Conservation (phyloP, 1,140 invertebrate species). For the Bombus terrestris region DNA sequence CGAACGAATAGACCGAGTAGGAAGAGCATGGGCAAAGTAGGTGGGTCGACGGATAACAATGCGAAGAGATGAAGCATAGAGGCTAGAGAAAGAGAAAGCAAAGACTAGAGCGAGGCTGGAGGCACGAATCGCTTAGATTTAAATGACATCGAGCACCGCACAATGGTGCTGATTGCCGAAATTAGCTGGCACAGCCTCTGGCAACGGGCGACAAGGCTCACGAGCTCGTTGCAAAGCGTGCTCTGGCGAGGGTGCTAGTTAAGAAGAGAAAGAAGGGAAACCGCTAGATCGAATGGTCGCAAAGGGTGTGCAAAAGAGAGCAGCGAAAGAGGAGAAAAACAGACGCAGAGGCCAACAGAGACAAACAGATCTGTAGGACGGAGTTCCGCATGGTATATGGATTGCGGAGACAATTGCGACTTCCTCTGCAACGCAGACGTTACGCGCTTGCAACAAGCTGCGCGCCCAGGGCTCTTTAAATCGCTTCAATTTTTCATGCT, state of each 20-base stretch:
- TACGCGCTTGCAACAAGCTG: not conserved
- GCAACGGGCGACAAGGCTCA: slow-evolving; percentile 22
- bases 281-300: slow-evolving; percentile 16
- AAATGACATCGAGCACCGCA: slow-evolving; percentile 64
- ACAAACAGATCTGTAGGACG: slow-evolving; percentile 25
- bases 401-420: slow-evolving; percentile 71
- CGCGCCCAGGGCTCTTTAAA: not conserved
- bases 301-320: not conserved
- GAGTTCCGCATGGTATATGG: slow-evolving; percentile 49
- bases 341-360: slow-evolving; percentile 13
- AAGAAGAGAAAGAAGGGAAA: slow-evolving; percentile 25
- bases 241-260: not conserved
- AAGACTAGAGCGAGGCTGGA: not conserved
- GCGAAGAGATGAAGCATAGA: slow-evolving; percentile 7
- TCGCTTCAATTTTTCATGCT: slow-evolving; percentile 28
- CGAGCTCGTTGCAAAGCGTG: slow-evolving; percentile 9
- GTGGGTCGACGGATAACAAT: slow-evolving; percentile 10
- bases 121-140: slow-evolving; percentile 62
- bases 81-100: not conserved
- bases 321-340: not conserved
- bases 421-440: slow-evolving; percentile 59
- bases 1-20: not conserved
- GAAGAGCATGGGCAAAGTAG: not conserved
- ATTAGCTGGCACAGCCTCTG: slow-evolving; percentile 69
- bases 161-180: slow-evolving; percentile 75